Conservation (phyloP, 2,888 invertebrate species). For the Epicampocera succincta region DNA sequence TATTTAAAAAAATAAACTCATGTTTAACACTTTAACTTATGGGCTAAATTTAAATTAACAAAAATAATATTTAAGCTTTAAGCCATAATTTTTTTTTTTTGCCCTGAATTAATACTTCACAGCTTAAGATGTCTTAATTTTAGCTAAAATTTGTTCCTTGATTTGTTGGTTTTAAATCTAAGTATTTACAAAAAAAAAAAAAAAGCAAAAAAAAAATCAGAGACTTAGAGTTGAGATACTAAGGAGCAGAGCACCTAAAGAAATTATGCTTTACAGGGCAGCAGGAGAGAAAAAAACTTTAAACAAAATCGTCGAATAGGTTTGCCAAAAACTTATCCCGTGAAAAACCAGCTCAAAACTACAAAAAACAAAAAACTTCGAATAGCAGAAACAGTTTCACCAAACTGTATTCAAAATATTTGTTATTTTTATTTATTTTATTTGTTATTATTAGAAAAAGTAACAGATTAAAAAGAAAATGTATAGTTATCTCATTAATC, state of each 20-base stretch:
- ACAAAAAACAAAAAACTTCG: no score
- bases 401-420: no score
- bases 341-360: no score
- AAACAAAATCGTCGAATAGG: no score
- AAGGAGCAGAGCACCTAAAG: background rate
- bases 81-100: slow-evolving; percentile 28
- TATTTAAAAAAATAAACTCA: slow-evolving; percentile 29
- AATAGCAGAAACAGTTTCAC: no score
- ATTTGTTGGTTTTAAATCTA: slow-evolving; percentile 38
- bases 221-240: no score
- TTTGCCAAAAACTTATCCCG: no score
- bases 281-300: no score
- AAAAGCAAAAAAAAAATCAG: background rate
- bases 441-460: no score
- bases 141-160: slow-evolving; percentile 23
- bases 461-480: no score
- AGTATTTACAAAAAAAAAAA: background rate
- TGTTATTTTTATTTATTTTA: no score
- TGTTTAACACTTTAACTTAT: slow-evolving; percentile 34
- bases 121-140: slow-evolving; percentile 32
- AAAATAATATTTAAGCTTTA: slow-evolving; percentile 47
- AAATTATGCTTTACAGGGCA: slow-evolving; percentile 9
- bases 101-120: background rate
- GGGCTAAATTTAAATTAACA: slow-evolving; percentile 42
- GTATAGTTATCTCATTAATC: no score